Evolutionary conservation across 2,888 invertebrate genomes (phyloP), one percentile per base, ranked within the genome.

Genomic region (Rosalia funebris): DNA sequence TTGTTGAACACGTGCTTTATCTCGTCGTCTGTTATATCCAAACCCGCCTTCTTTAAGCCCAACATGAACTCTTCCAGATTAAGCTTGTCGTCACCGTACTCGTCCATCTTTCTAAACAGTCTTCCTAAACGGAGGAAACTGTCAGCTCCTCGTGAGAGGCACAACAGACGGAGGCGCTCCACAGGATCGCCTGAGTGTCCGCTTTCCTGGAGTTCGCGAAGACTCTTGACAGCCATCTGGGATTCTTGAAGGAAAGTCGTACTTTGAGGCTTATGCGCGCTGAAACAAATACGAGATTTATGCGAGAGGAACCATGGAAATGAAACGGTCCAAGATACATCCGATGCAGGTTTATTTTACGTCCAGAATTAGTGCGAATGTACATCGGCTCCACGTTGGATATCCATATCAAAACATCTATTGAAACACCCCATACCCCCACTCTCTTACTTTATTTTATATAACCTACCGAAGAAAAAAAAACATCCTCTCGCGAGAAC

Each of bases 101-200:
- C 92, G 77, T 98, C 97, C 91, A 97, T 93, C 50, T 91, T 86
- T 47, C 95, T 89, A 81, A 98, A 97, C 68, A 91, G 82, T 58
- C 66, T 68, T 73, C 91, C 92, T 44, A 98, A 83, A 1, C 92
- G 93, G 73, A 96, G 85, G 77, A 98, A 95, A 53, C 96, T 96
- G 17, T 87, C 88, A 19, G 95, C 91, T 14, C 97, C 98, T 61
- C 96, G 86, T 0, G 91, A 85, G 52, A 96, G 84, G 79, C 96
- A 96, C 65, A 92, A 84, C 66, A 94, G 83, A 46, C 96, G 87
- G 67, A 98, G 82, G 77, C 90, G 90, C 82, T 96, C 92, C 57
- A 96, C 81, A 0, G 94, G 90, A 79, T 96, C 94, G 4, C 57
- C 60, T 14, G 91, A 84, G 37, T 48, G 60, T 9, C 76, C 76